Percentiles rank a stretch among this genome's conserved stretches.
phyloP scores from a whole-genome alignment of 2,888 invertebrate genomes.

The Thecophora atra region DNA sequence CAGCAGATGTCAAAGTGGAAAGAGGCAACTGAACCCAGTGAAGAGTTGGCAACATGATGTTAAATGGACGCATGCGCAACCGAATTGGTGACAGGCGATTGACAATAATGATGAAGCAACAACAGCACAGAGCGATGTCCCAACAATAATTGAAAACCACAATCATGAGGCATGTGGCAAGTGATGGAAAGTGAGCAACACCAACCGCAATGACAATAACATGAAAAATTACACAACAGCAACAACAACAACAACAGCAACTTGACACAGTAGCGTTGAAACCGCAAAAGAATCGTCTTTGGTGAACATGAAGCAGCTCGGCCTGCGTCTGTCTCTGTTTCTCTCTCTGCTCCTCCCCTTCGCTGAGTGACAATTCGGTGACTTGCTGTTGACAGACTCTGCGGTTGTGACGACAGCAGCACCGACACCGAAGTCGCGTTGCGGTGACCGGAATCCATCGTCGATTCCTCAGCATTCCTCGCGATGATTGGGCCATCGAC shows the following conservation, averaged over 20 bases:
- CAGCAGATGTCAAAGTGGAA: conserved; percentile 18
- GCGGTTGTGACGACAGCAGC: conserved; percentile 32
- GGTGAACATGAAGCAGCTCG: too few species aligned
- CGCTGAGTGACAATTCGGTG: background rate
- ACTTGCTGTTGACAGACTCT: conserved; percentile 37
- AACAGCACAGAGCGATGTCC: too few species aligned
- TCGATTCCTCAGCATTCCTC: conserved; percentile 10
- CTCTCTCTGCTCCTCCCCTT: too few species aligned
- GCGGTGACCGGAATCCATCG: background rate
- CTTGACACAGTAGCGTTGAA: conserved; percentile 29
- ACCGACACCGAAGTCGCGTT: background rate
- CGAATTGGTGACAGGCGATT: conserved; percentile 8
- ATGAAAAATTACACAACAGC: background rate
- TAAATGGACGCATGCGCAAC: conserved; percentile 30
- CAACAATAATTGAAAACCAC: background rate
- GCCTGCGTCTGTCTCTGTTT: too few species aligned
- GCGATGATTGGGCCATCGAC: conserved; percentile 8
- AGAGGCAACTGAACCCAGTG: background rate
- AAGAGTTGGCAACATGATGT: conserved; percentile 27
- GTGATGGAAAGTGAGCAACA: conserved; percentile 5
- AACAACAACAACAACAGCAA: conserved; percentile 8
- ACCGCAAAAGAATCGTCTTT: conserved; percentile 13
- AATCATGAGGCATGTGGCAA: conserved; percentile 21
- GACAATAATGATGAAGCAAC: background rate
- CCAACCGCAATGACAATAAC: conserved; percentile 3